Evolutionary conservation across 2,797 vertebrate species (phyloP).

Genomic region (Oceanodroma leucorhoa): DNA sequence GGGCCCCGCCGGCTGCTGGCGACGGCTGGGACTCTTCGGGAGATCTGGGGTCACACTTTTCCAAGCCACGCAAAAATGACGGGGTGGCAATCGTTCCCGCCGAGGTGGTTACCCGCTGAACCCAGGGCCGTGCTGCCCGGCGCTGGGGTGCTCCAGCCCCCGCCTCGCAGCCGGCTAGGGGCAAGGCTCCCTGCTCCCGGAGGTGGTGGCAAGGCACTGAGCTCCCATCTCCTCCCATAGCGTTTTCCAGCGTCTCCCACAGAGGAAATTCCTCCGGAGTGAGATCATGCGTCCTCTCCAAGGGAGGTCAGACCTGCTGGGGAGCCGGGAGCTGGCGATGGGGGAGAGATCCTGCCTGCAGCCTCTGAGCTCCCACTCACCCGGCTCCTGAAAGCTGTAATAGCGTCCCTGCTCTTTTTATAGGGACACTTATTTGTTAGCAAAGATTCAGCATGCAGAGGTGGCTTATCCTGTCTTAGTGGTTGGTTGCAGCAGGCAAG

Average conservation of each 20-base stretch:
- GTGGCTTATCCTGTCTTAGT: not conserved
- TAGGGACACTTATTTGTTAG: fast-evolving
- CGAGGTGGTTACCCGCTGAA: not conserved
- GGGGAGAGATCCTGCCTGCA: not conserved
- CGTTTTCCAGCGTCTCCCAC: not conserved
- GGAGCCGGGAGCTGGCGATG: not conserved
- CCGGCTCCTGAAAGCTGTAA: not conserved
- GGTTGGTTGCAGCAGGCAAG: not conserved
- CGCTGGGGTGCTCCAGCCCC: not conserved
- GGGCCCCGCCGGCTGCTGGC: not conserved
- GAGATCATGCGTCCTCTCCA: not conserved
- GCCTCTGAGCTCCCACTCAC: not conserved
- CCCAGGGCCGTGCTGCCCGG: not conserved
- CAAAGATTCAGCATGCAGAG: not conserved
- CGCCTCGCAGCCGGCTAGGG: not conserved
- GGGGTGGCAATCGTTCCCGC: fast-evolving
- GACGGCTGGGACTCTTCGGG: fast-evolving
- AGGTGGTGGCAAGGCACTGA: not conserved
- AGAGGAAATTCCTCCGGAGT: conserved; percentile 17
- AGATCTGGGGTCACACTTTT: not conserved
- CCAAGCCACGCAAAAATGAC: not conserved
- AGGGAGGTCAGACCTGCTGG: not conserved
- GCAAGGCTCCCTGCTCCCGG: not conserved
- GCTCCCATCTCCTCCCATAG: not conserved
- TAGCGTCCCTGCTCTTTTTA: not conserved